Percentiles rank a stretch among this genome's conserved stretches.
Evolutionary conservation across 1,140 invertebrate genomes (phyloP).

Genomic region (Aradophagus sp.): DNA sequence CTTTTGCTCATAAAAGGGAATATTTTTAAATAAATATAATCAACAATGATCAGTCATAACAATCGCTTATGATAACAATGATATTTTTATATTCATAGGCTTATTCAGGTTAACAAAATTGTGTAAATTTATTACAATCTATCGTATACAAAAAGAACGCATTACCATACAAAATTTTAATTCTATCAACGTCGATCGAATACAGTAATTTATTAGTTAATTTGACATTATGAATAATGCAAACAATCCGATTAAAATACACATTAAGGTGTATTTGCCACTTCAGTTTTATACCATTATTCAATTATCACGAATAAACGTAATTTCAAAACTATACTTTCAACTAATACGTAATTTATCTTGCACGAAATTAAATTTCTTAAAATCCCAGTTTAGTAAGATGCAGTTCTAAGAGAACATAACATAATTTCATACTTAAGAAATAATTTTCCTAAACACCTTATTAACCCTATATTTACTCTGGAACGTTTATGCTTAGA

Average conservation of each 20-base stretch:
- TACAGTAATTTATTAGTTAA: too few relatives aligned
- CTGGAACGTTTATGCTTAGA: slow-evolving; percentile 42
- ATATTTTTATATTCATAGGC: slow-evolving; percentile 33
- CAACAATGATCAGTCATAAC: slow-evolving; percentile 36
- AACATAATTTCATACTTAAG: slow-evolving; percentile 26
- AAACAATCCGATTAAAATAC: too few relatives aligned
- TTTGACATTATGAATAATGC: too few relatives aligned
- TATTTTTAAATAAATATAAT: slow-evolving; percentile 22
- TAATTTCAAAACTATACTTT: slow-evolving; percentile 21
- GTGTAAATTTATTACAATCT: slow-evolving; percentile 39
- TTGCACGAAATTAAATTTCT: slow-evolving; percentile 22
- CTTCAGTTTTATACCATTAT: too few relatives aligned
- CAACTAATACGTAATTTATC: slow-evolving; percentile 20
- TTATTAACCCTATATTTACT: slow-evolving; percentile 29
- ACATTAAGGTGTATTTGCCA: too few relatives aligned
- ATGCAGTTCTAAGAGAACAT: slow-evolving; percentile 14
- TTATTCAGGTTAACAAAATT: slow-evolving; percentile 43
- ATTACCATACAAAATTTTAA: slow-evolving; percentile 33
- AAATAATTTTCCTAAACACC: slow-evolving; percentile 17
- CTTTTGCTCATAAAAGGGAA: slow-evolving; percentile 14
- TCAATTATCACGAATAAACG: slow-evolving; percentile 9
- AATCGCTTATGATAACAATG: slow-evolving; percentile 41
- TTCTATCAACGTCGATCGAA: too few relatives aligned
- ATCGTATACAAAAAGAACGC: slow-evolving; percentile 43
- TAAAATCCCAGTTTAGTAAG: too few relatives aligned